Conservation (phyloP, 2,797 vertebrate species). For the Hipposideros larvatus region DNA sequence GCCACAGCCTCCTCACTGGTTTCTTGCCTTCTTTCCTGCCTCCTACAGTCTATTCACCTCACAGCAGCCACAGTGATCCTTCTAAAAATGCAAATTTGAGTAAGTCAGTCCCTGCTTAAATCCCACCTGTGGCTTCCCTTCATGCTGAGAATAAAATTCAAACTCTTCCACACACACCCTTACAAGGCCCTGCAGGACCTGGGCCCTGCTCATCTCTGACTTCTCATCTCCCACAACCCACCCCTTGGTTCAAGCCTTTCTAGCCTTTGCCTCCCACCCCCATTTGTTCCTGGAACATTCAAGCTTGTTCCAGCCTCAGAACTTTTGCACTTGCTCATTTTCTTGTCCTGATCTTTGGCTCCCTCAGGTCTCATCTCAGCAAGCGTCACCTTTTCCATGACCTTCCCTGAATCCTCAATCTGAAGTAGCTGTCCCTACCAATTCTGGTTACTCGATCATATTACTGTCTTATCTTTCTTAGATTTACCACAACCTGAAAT, state of each 20-base stretch:
- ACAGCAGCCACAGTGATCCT: not conserved
- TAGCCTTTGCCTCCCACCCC: not conserved
- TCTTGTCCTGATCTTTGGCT: not conserved
- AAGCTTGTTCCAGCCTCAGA: not conserved
- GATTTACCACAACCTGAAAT: not conserved
- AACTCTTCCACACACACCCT: not conserved
- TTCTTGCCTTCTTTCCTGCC: not conserved
- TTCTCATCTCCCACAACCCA: not conserved
- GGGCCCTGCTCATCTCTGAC: not conserved
- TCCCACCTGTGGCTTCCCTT: not conserved
- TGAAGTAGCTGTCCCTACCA: not conserved
- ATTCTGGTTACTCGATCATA: not conserved
- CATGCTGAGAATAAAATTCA: slow-evolving; percentile 15
- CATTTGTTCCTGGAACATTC: not conserved
- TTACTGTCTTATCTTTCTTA: not conserved
- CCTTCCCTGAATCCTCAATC: not conserved
- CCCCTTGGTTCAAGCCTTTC: not conserved
- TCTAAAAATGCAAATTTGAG: slow-evolving; percentile 32
- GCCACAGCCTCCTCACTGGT: not conserved
- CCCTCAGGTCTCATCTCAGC: not conserved
- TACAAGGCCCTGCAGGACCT: not conserved
- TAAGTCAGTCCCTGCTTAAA: slow-evolving; percentile 10
- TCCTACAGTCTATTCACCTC: not conserved
- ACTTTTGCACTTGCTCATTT: not conserved
- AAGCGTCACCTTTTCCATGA: not conserved